Evolutionary conservation across 2,113 vertebrate genomes (phyloP).

Genomic region (Ondatra zibethicus): DNA sequence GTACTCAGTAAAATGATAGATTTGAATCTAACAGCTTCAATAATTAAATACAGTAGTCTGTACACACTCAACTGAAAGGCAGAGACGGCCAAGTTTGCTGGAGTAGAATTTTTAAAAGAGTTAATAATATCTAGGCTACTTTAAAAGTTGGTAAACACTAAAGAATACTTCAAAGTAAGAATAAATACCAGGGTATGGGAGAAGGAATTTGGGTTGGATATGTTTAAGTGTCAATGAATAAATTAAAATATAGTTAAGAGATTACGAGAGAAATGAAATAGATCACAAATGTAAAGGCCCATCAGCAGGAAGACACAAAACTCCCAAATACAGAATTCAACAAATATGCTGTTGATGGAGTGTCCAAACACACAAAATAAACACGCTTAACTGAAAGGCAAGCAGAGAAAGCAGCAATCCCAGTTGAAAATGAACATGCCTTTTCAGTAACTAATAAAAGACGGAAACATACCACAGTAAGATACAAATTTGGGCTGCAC

Average conservation of each 20-base stretch:
- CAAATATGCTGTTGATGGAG: background rate
- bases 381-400: background rate
- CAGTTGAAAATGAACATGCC: background rate
- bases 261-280: background rate
- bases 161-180: background rate
- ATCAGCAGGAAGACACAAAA: background rate
- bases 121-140: background rate
- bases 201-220: background rate
- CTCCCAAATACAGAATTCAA: background rate
- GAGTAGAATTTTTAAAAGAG: background rate
- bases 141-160: background rate
- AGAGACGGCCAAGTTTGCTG: background rate
- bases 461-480: background rate
- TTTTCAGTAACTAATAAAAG: background rate
- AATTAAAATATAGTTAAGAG: background rate
- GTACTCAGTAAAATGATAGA: background rate
- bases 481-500: background rate
- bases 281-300: background rate
- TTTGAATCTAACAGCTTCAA: background rate
- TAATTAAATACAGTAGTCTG: background rate
- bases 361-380: background rate
- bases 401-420: background rate
- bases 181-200: background rate
- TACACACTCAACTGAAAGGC: background rate
- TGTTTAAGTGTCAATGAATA: background rate